Conservation (phyloP, 2,113 vertebrate species). For the Callipepla squamata region DNA sequence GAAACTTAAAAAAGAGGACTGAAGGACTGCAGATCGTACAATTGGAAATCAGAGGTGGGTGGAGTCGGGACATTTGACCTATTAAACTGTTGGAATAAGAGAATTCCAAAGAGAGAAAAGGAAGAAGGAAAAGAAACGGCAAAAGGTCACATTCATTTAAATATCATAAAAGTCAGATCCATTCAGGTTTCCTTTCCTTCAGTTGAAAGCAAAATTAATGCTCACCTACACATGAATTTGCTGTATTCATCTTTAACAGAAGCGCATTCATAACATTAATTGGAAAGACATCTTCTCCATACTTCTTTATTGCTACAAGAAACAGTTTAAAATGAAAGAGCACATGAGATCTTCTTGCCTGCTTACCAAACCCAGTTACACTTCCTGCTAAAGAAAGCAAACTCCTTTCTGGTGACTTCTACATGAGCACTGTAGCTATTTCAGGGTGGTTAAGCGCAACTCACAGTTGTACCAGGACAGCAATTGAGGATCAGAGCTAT, state of each 20-base stretch:
- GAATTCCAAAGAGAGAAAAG: background rate
- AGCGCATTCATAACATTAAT: background rate
- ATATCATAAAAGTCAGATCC: background rate
- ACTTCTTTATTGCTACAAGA: background rate
- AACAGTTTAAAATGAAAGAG: background rate
- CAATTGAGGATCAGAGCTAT: background rate
- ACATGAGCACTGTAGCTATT: background rate
- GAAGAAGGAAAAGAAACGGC: background rate
- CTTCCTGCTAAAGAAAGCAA: background rate
- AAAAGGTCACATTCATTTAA: background rate
- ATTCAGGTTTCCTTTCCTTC: background rate
- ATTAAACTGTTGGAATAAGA: background rate
- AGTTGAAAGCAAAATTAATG: background rate
- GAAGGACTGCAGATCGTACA: background rate
- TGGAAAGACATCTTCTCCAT: background rate
- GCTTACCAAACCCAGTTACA: background rate
- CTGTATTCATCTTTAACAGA: background rate
- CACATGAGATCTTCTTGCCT: background rate
- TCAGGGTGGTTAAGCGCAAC: background rate
- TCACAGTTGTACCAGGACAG: background rate
- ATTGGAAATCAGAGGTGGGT: accelerated
- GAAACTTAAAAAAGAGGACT: background rate
- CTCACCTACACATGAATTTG: background rate
- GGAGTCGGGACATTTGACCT: background rate
- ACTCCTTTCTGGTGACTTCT: background rate